phyloP scores from a whole-genome alignment of 1,140 invertebrate species.

The Drosophila tani region DNA sequence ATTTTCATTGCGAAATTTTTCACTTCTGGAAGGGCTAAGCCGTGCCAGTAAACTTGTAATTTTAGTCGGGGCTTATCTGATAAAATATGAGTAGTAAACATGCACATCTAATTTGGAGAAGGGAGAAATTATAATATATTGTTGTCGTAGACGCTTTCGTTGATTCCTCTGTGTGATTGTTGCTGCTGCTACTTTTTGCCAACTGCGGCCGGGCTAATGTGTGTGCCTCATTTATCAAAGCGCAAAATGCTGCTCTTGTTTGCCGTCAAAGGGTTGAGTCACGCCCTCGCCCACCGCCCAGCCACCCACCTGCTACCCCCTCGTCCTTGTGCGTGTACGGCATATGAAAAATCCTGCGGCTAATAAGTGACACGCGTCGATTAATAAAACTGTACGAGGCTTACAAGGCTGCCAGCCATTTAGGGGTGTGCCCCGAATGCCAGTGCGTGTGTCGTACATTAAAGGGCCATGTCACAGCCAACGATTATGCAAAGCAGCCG shows the following conservation, averaged over 20 bases:
- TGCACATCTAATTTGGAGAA: conserved; percentile 75
- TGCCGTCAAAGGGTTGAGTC: conserved; percentile 69
- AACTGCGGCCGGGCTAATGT: conserved; percentile 57
- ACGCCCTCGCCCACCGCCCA: conserved; percentile 21
- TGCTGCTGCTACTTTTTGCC: conserved; percentile 22
- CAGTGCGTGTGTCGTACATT: conserved; percentile 63
- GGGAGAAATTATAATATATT: conserved; percentile 67
- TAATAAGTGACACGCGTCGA: conserved; percentile 80
- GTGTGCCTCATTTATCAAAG: conserved; percentile 74
- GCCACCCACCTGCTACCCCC: neutral
- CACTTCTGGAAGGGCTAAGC: conserved; percentile 9
- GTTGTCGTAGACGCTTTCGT: conserved; percentile 38
- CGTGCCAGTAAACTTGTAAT: conserved; percentile 11
- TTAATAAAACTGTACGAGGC: conserved; percentile 67
- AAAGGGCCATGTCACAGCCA: conserved; percentile 72
- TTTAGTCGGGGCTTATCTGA: conserved; percentile 47
- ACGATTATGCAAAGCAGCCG: conserved; percentile 73
- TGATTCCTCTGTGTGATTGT: conserved; percentile 58
- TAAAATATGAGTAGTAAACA: conserved; percentile 77
- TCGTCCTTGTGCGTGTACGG: conserved; percentile 56
- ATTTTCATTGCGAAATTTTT: conserved; percentile 22
- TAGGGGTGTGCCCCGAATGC: conserved; percentile 25
- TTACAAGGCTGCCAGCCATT: conserved; percentile 40
- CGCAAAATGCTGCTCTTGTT: conserved; percentile 61
- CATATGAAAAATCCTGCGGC: conserved; percentile 78